Conservation (phyloP, 2,113 vertebrate genomes). For the Rhizomys pruinosus region DNA sequence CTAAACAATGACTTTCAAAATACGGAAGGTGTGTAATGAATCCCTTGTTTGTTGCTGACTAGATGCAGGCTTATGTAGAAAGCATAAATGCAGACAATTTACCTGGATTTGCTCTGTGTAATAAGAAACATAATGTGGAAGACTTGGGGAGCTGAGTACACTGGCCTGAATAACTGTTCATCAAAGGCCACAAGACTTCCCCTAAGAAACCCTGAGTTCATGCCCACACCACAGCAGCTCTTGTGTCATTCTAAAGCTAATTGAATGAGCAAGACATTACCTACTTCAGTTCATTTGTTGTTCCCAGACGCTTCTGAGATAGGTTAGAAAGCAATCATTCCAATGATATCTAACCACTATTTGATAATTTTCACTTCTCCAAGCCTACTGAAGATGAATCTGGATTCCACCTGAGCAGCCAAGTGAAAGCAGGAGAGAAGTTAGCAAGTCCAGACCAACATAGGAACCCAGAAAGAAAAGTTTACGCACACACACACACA, state of each 20-base stretch:
- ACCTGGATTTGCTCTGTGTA: background rate
- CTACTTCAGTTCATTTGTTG: background rate
- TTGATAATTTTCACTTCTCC: slow-evolving; percentile 3
- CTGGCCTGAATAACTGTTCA: background rate
- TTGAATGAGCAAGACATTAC: accelerated
- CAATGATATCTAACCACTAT: background rate
- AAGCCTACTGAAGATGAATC: background rate
- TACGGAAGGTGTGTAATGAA: background rate
- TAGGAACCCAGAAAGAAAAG: no score
- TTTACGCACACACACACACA: background rate
- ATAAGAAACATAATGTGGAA: background rate
- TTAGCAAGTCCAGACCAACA: no score
- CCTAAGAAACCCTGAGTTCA: background rate
- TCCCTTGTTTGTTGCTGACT: background rate
- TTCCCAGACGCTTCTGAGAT: background rate
- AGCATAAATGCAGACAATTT: background rate
- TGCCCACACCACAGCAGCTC: background rate
- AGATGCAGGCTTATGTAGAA: background rate
- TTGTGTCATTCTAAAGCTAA: background rate
- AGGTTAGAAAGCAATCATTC: background rate
- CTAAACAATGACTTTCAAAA: background rate
- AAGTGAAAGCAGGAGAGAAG: no score
- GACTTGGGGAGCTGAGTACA: background rate
- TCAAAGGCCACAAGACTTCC: background rate
- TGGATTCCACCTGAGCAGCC: no score